phyloP scores from a whole-genome alignment of 2,797 vertebrate genomes.

The Sphaeramia orbicularis region DNA sequence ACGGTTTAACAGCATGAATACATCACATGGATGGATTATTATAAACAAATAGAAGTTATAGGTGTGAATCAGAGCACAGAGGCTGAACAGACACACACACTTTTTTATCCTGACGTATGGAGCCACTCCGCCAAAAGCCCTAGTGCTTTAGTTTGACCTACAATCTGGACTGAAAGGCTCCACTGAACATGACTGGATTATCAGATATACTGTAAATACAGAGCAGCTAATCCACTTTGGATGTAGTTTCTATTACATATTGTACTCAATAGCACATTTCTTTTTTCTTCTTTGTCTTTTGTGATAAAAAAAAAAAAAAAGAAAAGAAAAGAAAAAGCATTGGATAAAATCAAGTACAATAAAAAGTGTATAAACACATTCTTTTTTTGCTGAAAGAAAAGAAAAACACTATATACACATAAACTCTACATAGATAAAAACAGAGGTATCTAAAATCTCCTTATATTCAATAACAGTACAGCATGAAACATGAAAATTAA shows the following conservation, averaged over 20 bases:
- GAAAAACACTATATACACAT: too few relatives aligned
- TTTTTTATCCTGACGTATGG: constrained; percentile 36
- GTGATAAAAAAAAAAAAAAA: too few relatives aligned
- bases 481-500: too few relatives aligned
- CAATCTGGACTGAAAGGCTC: constrained; percentile 26
- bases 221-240: constrained; percentile 36
- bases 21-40: constrained; percentile 69
- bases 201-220: constrained; percentile 27
- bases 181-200: constrained; percentile 42
- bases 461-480: too few relatives aligned
- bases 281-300: too few relatives aligned
- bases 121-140: constrained; percentile 5
- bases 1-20: constrained; percentile 31
- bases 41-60: constrained; percentile 53
- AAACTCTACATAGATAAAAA: too few relatives aligned
- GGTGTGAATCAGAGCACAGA: constrained; percentile 21
- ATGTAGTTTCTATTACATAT: constrained; percentile 5
- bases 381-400: too few relatives aligned
- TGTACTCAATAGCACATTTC: not conserved
- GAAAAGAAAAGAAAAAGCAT: too few relatives aligned
- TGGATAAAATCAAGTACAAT: too few relatives aligned
- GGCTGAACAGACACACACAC: constrained; percentile 12
- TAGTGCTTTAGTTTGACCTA: constrained; percentile 39
- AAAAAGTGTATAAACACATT: too few relatives aligned
- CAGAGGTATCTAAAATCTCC: too few relatives aligned